A percentile compares a stretch with the other conserved stretches of the same genome.
phyloP scores from a whole-genome alignment of 1,140 invertebrate species.

The Rhyacophila brunnea region DNA sequence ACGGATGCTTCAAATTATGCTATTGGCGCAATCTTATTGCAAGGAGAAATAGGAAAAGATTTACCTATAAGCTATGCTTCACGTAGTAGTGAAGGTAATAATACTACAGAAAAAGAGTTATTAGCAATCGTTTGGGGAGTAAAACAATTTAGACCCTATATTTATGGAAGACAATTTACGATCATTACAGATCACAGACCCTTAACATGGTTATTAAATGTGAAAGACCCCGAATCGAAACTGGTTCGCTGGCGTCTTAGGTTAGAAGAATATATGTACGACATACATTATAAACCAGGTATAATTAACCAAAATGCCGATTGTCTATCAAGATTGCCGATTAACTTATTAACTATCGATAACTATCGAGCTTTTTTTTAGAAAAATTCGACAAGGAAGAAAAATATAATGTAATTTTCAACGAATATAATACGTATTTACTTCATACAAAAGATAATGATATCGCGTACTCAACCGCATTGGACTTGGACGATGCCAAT shows the following conservation, averaged over 20 bases:
- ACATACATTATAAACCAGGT: too few species aligned
- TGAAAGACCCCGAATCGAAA: neutral
- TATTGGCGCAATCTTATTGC: neutral
- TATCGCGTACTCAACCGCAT: conserved; percentile 4
- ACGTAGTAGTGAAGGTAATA: neutral
- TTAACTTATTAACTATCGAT: neutral
- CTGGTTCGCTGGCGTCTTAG: neutral
- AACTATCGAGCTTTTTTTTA: conserved; percentile 1
- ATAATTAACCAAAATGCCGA: neutral
- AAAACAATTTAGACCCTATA: conserved; percentile 1
- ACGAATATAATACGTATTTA: conserved; percentile 9
- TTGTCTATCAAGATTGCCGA: neutral
- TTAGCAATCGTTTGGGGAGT: neutral
- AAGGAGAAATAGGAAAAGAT: too few species aligned
- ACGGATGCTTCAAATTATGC: neutral
- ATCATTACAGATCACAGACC: conserved; percentile 3
- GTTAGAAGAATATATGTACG: conserved; percentile 7
- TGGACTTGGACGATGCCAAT: conserved; percentile 6
- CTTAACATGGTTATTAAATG: neutral
- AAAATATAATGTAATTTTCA: neutral
- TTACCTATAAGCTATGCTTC: neutral
- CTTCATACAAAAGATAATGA: conserved; percentile 10
- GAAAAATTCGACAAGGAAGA: neutral
- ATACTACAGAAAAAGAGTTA: neutral
- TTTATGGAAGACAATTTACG: conserved; percentile 3